phyloP scores from a whole-genome alignment of 2,888 invertebrate species.

The Tricholauxania praeusta region DNA sequence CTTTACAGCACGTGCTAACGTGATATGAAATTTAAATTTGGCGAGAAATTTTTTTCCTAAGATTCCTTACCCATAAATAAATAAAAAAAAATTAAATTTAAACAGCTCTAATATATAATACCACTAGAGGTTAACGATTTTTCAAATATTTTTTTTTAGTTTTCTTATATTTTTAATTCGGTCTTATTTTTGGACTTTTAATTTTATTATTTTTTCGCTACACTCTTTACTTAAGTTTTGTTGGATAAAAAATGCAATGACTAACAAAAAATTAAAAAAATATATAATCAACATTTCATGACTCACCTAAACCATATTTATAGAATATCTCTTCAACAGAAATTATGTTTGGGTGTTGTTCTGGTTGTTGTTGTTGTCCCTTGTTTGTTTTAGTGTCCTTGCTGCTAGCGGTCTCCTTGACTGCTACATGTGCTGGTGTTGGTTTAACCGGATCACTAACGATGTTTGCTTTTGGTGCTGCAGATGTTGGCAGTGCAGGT shows the following conservation, averaged over 20 bases:
- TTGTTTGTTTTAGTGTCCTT: conserved; percentile 48
- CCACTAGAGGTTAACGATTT: no score
- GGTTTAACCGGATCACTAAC: conserved; percentile 37
- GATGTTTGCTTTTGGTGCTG: conserved; percentile 41
- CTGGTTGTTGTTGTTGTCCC: conserved; percentile 27
- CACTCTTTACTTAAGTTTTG: not conserved
- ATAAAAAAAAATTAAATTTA: no score
- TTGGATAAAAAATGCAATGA: not conserved
- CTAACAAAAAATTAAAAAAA: not conserved
- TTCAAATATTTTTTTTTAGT: no score
- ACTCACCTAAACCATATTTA: conserved; percentile 77
- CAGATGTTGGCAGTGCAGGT: conserved; percentile 37
- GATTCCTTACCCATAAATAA: no score
- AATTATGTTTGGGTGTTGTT: conserved; percentile 60
- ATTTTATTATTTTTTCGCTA: no score
- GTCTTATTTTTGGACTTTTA: no score
- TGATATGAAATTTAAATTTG: no score
- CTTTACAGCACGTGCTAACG: no score
- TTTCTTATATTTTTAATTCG: no score
- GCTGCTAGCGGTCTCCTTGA: conserved; percentile 40
- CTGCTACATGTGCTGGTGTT: conserved; percentile 28
- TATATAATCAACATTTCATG: no score
- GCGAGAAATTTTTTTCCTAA: no score
- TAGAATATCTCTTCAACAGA: conserved; percentile 75
- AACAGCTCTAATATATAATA: no score